Conservation (phyloP, 2,888 invertebrate species). For the Corythucha ciliata region DNA sequence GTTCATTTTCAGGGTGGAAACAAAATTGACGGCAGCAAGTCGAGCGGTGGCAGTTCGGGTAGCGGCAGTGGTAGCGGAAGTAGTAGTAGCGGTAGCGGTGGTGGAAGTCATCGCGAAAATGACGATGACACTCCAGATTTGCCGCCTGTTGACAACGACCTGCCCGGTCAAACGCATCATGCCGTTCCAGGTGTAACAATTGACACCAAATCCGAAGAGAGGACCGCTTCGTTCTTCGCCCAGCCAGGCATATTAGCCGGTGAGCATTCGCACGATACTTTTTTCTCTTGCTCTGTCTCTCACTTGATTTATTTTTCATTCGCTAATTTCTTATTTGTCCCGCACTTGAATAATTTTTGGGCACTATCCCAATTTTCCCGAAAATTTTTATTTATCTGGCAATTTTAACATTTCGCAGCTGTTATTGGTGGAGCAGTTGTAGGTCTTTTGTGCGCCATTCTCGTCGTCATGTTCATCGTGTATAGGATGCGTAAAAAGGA, state of each 20-base stretch:
- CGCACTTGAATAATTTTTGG: neutral
- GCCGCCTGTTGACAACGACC: no score
- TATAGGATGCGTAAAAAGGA: constrained; percentile 99
- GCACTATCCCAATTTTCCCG: neutral
- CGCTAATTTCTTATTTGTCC: neutral
- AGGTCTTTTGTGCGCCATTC: constrained; percentile 91
- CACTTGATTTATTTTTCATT: no score
- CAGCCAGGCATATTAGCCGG: constrained; percentile 90
- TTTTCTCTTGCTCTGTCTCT: no score
- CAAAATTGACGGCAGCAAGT: no score
- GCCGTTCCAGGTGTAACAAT: constrained; percentile 59
- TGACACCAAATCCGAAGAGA: constrained; percentile 73
- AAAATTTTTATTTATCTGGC: no score
- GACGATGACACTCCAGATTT: no score
- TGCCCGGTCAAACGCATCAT: constrained; percentile 39
- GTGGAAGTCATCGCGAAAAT: no score
- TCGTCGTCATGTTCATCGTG: constrained; percentile 98
- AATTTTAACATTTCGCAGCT: constrained; percentile 67
- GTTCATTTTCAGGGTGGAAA: no score
- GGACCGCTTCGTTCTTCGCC: constrained; percentile 85
- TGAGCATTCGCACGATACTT: no score
- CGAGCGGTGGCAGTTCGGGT: no score
- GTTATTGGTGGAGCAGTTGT: constrained; percentile 98
- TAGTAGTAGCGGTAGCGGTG: no score
- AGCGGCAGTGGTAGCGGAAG: no score